A percentile compares a stretch with the other conserved stretches of the same genome.
Conservation (phyloP, 2,113 vertebrate genomes). For the Chrysochloris asiatica region DNA sequence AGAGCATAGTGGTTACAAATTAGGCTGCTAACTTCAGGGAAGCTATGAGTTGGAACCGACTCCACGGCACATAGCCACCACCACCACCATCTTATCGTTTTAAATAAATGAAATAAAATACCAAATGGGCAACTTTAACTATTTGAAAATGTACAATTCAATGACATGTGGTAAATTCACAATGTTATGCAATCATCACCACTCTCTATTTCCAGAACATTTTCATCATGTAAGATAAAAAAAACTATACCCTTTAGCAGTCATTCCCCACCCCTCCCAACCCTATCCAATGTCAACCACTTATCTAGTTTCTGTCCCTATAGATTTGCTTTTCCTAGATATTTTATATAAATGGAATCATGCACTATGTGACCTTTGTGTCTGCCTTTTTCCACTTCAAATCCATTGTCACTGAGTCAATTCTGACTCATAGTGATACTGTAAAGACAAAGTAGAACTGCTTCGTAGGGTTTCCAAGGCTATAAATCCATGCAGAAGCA, state of each 20-base stretch:
- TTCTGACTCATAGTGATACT: too few species aligned
- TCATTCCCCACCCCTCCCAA: neutral
- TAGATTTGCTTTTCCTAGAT: neutral
- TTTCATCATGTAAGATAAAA: neutral
- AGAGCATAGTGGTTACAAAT: too few species aligned
- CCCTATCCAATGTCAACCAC: neutral
- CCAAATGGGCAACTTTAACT: neutral
- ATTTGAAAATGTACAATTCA: neutral
- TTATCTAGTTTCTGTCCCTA: neutral
- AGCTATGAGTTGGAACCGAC: too few species aligned
- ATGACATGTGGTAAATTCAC: neutral
- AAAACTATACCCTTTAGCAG: neutral
- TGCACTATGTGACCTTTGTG: neutral
- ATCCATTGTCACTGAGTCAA: too few species aligned
- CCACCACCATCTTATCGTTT: too few species aligned
- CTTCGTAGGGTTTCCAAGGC: too few species aligned
- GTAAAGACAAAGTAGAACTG: too few species aligned
- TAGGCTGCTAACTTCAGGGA: too few species aligned
- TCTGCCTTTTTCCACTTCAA: neutral
- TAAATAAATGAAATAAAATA: too few species aligned
- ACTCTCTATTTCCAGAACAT: neutral
- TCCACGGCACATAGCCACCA: too few species aligned
- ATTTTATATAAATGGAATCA: neutral
- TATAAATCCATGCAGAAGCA: too few species aligned
- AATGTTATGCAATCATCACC: neutral